Base-by-base conservation (phyloP, 1,140 invertebrate species). In the Drosophila leontia region DNA sequence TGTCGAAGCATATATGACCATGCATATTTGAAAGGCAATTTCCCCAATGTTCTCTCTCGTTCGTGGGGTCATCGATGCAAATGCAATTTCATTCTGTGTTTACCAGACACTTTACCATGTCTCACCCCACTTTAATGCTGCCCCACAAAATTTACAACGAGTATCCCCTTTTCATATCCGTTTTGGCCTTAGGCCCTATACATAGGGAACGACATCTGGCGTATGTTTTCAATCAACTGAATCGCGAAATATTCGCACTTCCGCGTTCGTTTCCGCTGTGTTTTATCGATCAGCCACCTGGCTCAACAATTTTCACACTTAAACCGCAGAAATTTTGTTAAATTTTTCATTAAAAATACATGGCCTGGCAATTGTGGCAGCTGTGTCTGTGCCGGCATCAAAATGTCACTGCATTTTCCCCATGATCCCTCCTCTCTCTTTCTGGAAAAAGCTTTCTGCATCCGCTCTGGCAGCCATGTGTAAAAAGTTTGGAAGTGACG, bases 1-100 rank as follows among this genome's bases (percentile, higher is more conserved):
- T 84, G 84, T 70, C 82, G 53, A 37, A 75, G 85, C 84, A 88
- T 78, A 88, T 79, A 88, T 84, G 85, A 88, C 84, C 78, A 90
- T 90, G 85, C 85, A 88, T 90, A 88, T 90, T 90, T 85, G 85
- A 81, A 67, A 69, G 85, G 74, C 85, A 88, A 88, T 88, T 90
- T 88, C 60, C 71, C 72, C 79, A 51, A 53, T 61, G 57, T 56
- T 61, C 48, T 37, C 17, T 15, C 35, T 44, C 42, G 45, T 47
- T 26, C 35, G 53, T 47, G 34, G 56, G 44, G 47, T 42, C 69
- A 80, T 80, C 84, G 61, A 87, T 90, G 84, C 84, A 84, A 88
- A 88, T 78, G 67, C 77, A 88, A 84, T 88, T 88, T 81, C 65
- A 81, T 75, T 78, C 57, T 90, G 81, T 85, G 85, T 85, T 88